These are phyloP conservation scores for Paedocypris sp. DNA, from an alignment of 2,113 vertebrate species.

Conservation along the genomic window DNA sequence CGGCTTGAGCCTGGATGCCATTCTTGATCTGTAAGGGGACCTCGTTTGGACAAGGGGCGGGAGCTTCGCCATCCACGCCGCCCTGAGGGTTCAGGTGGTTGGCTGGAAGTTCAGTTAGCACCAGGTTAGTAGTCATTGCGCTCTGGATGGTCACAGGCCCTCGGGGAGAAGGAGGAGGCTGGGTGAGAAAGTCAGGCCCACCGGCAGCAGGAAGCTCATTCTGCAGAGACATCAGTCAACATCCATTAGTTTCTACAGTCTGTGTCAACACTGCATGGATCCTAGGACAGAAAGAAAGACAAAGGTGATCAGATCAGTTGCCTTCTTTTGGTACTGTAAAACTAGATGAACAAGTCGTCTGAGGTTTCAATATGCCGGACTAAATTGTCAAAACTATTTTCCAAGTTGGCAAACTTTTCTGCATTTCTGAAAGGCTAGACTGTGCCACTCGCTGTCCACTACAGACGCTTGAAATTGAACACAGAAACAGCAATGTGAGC, in stretches of 20 bases:
- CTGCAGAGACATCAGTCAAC: slow-evolving; percentile 55
- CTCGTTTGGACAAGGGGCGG: neutral
- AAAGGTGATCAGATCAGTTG: neutral
- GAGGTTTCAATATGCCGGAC: no score
- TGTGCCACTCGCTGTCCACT: no score
- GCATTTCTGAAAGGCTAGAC: no score
- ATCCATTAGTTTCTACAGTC: slow-evolving; percentile 30
- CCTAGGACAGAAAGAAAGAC: slow-evolving; percentile 14
- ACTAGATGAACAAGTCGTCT: no score
- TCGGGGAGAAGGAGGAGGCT: neutral
- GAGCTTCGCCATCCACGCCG: neutral
- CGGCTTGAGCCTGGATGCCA: slow-evolving; percentile 54
- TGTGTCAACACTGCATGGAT: neutral
- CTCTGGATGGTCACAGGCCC: slow-evolving; percentile 20
- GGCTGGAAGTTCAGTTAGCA: slow-evolving; percentile 34
- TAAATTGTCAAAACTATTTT: no score
- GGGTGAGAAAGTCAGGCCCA: neutral
- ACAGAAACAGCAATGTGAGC: no score
- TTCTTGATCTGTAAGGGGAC: slow-evolving; percentile 51
- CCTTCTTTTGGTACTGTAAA: no score
- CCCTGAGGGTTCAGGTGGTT: neutral
- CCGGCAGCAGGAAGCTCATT: slow-evolving; percentile 17
- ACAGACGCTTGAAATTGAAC: no score
- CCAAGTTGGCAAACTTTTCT: no score
- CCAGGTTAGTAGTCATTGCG: slow-evolving; percentile 14